These are phyloP conservation scores for Standfussiana lucernea DNA, from an alignment of 2,888 invertebrate genomes.

Conservation along the genomic window DNA sequence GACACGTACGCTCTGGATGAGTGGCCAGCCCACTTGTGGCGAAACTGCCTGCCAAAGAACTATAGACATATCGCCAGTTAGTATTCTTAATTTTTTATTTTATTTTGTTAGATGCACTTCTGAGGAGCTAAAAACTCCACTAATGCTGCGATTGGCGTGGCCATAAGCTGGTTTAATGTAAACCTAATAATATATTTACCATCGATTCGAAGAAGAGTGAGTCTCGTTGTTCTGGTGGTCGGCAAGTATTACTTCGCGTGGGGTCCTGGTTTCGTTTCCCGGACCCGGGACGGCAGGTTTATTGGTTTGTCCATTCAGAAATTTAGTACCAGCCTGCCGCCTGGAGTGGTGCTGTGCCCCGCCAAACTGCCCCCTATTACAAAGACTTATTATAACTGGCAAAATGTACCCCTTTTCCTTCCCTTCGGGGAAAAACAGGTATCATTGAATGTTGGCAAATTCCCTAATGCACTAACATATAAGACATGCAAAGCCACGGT, in stretches of 20 bases:
- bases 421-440: no score
- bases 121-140: background rate
- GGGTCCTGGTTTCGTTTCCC: background rate
- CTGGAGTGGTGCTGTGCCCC: background rate
- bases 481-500: background rate
- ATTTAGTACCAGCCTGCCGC: background rate
- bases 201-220: background rate
- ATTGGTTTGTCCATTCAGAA: background rate
- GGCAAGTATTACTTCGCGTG: background rate
- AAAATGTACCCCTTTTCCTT: background rate
- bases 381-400: background rate
- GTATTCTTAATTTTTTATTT: constrained; percentile 66
- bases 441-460: background rate
- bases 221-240: background rate
- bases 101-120: background rate
- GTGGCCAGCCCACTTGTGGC: constrained; percentile 95
- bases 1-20: constrained; percentile 93
- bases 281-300: background rate
- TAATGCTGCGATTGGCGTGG: background rate
- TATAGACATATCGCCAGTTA: constrained; percentile 93
- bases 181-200: background rate
- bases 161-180: background rate
- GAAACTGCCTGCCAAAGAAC: constrained; percentile 93
- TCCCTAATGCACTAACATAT: background rate
- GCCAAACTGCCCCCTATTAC: background rate